Conservation (phyloP, 2,888 invertebrate species). For the Neoascia interrupta region DNA sequence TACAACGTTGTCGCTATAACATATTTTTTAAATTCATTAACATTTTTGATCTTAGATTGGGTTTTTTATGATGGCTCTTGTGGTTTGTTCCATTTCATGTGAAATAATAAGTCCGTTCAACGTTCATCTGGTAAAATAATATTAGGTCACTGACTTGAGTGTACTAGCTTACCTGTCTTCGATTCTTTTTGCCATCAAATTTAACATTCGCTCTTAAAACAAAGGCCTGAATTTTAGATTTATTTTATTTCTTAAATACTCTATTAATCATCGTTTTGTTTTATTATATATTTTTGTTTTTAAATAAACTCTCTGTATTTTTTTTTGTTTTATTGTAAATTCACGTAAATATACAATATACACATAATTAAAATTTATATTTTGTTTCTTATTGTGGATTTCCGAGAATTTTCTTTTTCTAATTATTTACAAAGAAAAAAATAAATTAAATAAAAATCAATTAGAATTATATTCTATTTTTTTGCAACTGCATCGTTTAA, state of each 20-base stretch:
- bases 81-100: no score
- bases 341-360: slow-evolving; percentile 69
- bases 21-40: no score
- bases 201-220: no score
- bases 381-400: slow-evolving; percentile 51
- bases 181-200: no score
- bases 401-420: slow-evolving; percentile 30
- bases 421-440: slow-evolving; percentile 49
- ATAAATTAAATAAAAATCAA: slow-evolving; percentile 13
- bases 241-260: slow-evolving; percentile 59
- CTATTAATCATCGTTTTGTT: slow-evolving; percentile 40
- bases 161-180: no score
- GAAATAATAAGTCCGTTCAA: no score
- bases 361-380: slow-evolving; percentile 49
- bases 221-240: slow-evolving; percentile 28
- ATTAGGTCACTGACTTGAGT: no score
- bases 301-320: slow-evolving; percentile 53
- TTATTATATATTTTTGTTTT: slow-evolving; percentile 5
- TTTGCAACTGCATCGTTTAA: slow-evolving; percentile 33
- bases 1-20: no score
- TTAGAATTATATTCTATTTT: slow-evolving; percentile 60
- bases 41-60: no score
- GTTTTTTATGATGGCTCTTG: no score
- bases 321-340: slow-evolving; percentile 62
- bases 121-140: no score